phyloP scores from a whole-genome alignment of 2,888 invertebrate genomes.

The Pammene aurita region DNA sequence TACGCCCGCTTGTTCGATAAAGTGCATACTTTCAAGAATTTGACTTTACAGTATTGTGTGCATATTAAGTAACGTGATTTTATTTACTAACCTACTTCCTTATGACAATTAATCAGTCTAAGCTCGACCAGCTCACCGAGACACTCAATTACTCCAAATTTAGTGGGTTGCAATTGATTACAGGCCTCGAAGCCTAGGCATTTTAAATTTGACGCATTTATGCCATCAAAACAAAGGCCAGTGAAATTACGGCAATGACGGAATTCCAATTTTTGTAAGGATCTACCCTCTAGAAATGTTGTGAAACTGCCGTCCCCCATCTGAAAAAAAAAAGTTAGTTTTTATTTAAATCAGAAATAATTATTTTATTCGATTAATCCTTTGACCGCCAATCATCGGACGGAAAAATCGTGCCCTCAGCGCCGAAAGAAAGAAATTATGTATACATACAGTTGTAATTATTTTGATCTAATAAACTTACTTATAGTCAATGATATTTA shows the following conservation, averaged over 20 bases:
- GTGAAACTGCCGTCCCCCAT: background rate
- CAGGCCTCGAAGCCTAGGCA: background rate
- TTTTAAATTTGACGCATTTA: conserved; percentile 9
- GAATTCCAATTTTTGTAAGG: conserved; percentile 4
- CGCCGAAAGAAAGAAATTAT: too few species aligned
- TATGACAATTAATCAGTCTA: background rate
- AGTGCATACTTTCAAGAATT: too few species aligned
- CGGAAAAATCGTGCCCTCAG: too few species aligned
- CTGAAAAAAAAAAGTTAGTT: background rate
- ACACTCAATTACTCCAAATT: background rate
- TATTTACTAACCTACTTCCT: background rate
- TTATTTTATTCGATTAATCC: too few species aligned
- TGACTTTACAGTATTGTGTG: too few species aligned
- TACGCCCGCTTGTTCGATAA: too few species aligned
- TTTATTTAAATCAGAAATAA: too few species aligned
- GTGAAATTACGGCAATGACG: background rate
- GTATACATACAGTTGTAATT: too few species aligned
- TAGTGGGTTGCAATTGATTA: conserved; percentile 49
- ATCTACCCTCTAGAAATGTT: background rate
- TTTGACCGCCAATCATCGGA: too few species aligned
- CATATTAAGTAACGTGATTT: too few species aligned
- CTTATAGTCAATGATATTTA: too few species aligned
- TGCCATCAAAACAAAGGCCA: background rate
- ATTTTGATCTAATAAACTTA: too few species aligned
- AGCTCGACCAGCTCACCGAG: background rate